Percentiles rank a stretch among this genome's conserved stretches.
Evolutionary conservation across 2,888 invertebrate genomes (phyloP).

Genomic region (Pogonocherus hispidulus): DNA sequence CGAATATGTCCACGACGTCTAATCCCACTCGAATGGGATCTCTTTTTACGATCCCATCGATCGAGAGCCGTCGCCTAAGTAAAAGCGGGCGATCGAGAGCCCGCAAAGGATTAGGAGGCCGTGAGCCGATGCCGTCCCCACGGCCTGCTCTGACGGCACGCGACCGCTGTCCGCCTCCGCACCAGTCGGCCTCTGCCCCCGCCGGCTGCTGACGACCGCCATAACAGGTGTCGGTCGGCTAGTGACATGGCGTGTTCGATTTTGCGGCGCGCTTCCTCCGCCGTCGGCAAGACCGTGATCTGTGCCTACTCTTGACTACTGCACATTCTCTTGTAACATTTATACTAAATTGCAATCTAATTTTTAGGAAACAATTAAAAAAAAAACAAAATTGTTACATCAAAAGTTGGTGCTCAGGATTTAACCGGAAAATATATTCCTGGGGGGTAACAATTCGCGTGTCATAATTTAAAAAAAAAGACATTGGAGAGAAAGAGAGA

Average conservation of each 20-base stretch:
- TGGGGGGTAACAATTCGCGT: too few relatives aligned
- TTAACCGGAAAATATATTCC: too few relatives aligned
- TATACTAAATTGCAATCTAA: too few relatives aligned
- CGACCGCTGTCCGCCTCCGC: conserved; percentile 65
- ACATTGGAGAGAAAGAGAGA: too few relatives aligned
- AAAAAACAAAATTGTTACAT: too few relatives aligned
- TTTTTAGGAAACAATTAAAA: too few relatives aligned
- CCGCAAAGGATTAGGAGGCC: conserved; percentile 46
- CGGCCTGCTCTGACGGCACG: conserved; percentile 59
- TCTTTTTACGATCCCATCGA: conserved; percentile 34
- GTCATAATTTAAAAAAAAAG: too few relatives aligned
- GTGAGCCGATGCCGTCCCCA: conserved; percentile 56
- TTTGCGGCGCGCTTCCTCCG: conserved; percentile 17
- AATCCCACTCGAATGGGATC: conserved; percentile 27
- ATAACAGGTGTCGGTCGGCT: conserved; percentile 32
- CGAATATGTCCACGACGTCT: neutral
- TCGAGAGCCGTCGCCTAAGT: conserved; percentile 36
- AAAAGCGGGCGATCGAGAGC: conserved; percentile 30
- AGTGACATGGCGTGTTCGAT: conserved; percentile 28
- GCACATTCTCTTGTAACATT: too few relatives aligned
- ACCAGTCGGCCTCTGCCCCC: conserved; percentile 39
- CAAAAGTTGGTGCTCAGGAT: too few relatives aligned
- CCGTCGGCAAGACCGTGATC: conserved; percentile 12
- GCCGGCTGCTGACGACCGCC: conserved; percentile 25
- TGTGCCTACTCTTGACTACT: neutral